phyloP scores from a whole-genome alignment of 1,140 invertebrate genomes.

The Euura saliciscinereae region DNA sequence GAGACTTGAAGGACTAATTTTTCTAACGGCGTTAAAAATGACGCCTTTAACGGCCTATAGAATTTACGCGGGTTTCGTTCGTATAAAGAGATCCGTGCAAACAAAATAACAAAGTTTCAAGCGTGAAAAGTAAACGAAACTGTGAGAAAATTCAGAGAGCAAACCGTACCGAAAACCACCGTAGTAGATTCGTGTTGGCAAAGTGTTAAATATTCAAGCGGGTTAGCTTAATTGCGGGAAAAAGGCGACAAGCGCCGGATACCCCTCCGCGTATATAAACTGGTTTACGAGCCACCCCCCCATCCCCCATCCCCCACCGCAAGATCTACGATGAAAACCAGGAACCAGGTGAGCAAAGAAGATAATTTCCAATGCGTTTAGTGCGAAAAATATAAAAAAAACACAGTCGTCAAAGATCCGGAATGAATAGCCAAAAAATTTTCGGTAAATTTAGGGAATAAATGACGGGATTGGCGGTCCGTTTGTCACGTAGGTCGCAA shows the following conservation, averaged over 20 bases:
- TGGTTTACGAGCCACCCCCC: background rate
- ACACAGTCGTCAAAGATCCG: no score
- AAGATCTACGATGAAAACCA: no score
- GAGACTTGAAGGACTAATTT: background rate
- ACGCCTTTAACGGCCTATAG: no score
- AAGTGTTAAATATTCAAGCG: slow-evolving; percentile 5
- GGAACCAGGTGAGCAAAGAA: no score
- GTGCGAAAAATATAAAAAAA: no score
- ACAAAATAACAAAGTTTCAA: background rate
- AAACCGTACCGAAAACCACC: background rate
- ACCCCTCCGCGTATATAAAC: background rate
- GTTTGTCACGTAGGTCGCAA: slow-evolving; percentile 50
- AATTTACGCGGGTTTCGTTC: background rate
- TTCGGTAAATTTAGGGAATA: slow-evolving; percentile 61
- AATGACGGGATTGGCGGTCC: slow-evolving; percentile 61
- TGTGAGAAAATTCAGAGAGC: background rate
- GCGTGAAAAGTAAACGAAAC: background rate
- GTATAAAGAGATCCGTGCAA: background rate
- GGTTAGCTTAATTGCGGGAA: slow-evolving; percentile 2
- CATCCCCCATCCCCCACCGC: background rate
- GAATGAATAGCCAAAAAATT: slow-evolving; percentile 63
- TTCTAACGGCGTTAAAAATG: no score
- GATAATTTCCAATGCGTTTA: no score
- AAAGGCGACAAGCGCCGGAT: background rate
- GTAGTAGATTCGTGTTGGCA: slow-evolving; percentile 1